Conservation (phyloP, 2,888 invertebrate genomes). For the Pollenia griseotomentosa region DNA sequence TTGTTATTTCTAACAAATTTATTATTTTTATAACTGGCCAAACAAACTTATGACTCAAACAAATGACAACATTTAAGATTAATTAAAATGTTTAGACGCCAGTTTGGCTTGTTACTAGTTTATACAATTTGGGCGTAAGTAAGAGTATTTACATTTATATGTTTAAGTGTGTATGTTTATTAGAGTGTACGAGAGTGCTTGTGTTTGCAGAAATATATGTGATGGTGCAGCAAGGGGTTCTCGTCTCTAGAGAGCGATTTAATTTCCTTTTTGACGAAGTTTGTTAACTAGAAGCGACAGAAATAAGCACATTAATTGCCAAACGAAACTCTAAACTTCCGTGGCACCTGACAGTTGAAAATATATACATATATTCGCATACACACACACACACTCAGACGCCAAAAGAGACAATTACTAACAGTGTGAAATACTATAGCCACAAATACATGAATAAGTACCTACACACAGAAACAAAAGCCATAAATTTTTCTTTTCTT, state of each 20-base stretch:
- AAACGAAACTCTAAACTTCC: conserved; percentile 71
- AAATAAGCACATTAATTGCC: conserved; percentile 72
- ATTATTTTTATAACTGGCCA: conserved; percentile 17
- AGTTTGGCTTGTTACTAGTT: conserved; percentile 50
- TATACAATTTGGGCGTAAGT: conserved; percentile 11
- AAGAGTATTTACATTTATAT: conserved; percentile 7
- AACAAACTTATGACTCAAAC: conserved; percentile 52
- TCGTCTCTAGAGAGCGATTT: conserved; percentile 66
- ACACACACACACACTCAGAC: conserved; percentile 8
- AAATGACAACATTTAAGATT: conserved; percentile 65
- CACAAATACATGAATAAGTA: conserved; percentile 4
- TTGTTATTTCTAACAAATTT: background rate
- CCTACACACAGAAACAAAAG: conserved; percentile 34
- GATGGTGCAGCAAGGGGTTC: conserved; percentile 25
- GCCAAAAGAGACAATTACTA: conserved; percentile 7
- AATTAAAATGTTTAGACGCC: conserved; percentile 71
- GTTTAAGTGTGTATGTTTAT: background rate
- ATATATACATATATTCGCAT: conserved; percentile 6
- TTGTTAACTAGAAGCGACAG: conserved; percentile 71
- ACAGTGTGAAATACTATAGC: conserved; percentile 24
- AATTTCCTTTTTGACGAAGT: conserved; percentile 71
- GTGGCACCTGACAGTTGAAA: conserved; percentile 69
- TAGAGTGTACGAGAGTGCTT: background rate
- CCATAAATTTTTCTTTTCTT: conserved; percentile 49
- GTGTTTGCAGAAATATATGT: conserved; percentile 1